Percentiles rank a stretch among this genome's conserved stretches.
phyloP scores from a whole-genome alignment of 1,140 invertebrate genomes.

The Drosophila kikkawai region DNA sequence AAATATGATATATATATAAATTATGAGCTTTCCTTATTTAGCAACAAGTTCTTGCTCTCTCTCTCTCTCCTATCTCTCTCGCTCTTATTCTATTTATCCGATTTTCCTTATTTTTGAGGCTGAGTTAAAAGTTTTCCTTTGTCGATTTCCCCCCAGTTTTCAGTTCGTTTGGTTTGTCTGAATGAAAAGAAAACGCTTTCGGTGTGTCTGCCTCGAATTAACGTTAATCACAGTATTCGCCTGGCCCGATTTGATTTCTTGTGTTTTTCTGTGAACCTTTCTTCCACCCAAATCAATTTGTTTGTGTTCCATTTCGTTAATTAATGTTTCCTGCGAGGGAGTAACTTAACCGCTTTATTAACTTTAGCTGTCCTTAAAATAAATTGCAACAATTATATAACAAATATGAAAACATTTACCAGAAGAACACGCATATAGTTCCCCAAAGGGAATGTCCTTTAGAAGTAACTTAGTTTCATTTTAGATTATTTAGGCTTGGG shows the following conservation, averaged over 20 bases:
- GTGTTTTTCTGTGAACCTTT: slow-evolving; percentile 21
- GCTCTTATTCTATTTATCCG: slow-evolving; percentile 24
- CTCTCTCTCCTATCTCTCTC: slow-evolving; percentile 33
- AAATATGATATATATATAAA: slow-evolving; percentile 31
- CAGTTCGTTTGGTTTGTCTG: slow-evolving; percentile 65
- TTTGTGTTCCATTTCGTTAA: slow-evolving; percentile 30
- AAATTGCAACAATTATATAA: slow-evolving; percentile 14
- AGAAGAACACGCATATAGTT: slow-evolving; percentile 26
- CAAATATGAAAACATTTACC: slow-evolving; percentile 10
- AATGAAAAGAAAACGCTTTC: slow-evolving; percentile 68
- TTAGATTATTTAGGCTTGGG: slow-evolving; percentile 4
- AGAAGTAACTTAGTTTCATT: slow-evolving; percentile 24
- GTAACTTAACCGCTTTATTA: slow-evolving; percentile 53
- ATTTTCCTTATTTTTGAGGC: slow-evolving; percentile 53
- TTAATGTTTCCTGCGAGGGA: slow-evolving; percentile 25
- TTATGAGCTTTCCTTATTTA: slow-evolving; percentile 53
- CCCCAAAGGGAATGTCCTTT: slow-evolving; percentile 7
- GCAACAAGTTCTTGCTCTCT: slow-evolving; percentile 64
- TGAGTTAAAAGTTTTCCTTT: slow-evolving; percentile 50
- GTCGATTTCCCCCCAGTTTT: slow-evolving; percentile 41
- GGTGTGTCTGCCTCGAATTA: slow-evolving; percentile 67
- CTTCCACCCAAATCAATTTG: slow-evolving; percentile 26
- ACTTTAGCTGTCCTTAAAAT: slow-evolving; percentile 34
- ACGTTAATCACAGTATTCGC: slow-evolving; percentile 51
- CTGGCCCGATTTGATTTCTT: slow-evolving; percentile 44